Percentiles rank a stretch among this genome's conserved stretches.
Evolutionary conservation across 92 coral and sea anemone species (phyloP).

Genomic region (Blastomussa wellsi): DNA sequence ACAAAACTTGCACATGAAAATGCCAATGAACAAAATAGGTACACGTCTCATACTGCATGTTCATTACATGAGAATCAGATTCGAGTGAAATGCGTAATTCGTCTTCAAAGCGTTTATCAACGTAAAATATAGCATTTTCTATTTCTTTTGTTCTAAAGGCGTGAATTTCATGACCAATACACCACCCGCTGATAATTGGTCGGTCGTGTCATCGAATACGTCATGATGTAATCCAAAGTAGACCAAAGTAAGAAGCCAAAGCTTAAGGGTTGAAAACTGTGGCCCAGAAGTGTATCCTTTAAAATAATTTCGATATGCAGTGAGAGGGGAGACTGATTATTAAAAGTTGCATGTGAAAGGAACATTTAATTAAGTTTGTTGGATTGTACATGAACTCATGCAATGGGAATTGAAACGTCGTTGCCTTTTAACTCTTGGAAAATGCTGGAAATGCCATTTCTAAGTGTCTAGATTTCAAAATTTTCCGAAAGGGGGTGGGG

Average conservation of each 20-base stretch:
- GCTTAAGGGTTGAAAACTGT: background rate
- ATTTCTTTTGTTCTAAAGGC: background rate
- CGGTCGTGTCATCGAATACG: background rate
- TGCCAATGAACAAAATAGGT: background rate
- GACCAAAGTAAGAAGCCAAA: background rate
- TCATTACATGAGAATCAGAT: slow-evolving; percentile 14
- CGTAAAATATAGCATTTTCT: background rate
- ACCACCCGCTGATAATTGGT: slow-evolving; percentile 3
- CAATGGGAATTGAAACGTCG: too few species aligned
- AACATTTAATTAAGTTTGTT: background rate
- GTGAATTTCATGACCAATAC: background rate
- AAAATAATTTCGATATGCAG: background rate
- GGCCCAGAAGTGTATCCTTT: background rate
- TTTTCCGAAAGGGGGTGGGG: too few species aligned
- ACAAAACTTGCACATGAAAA: background rate
- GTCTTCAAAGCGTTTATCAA: background rate
- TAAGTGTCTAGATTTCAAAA: too few species aligned
- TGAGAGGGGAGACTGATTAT: background rate
- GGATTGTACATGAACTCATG: background rate
- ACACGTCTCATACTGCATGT: slow-evolving; percentile 10
- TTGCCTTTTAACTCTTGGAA: too few species aligned
- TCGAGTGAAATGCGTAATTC: background rate
- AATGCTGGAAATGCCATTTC: too few species aligned
- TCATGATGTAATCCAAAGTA: slow-evolving; percentile 8
- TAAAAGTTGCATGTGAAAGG: background rate